Evolutionary conservation across 2,113 vertebrate species (phyloP).

Genomic region (Phyllostomus discolor): DNA sequence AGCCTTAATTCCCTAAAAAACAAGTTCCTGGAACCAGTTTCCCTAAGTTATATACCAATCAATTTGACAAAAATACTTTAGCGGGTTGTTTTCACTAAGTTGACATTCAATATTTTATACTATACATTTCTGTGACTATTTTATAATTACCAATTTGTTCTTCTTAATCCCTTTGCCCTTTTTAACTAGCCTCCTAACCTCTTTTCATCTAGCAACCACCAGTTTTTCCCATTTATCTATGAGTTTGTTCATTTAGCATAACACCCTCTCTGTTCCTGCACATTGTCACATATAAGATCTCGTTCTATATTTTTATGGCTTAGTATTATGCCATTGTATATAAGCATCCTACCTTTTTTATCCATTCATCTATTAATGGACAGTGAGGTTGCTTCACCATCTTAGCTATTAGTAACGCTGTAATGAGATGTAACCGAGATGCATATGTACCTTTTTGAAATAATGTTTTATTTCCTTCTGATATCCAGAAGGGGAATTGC

Average conservation of each 20-base stretch:
- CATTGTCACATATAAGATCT: neutral
- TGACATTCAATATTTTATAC: neutral
- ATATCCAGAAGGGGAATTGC: neutral
- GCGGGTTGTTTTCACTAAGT: neutral
- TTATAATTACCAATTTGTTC: neutral
- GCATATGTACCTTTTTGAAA: neutral
- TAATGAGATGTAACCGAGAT: neutral
- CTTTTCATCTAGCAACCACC: neutral
- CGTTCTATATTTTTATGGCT: neutral
- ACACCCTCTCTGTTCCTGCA: neutral
- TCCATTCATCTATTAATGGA: neutral
- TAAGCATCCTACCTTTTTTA: neutral
- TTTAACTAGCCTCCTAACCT: neutral
- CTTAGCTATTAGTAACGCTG: neutral
- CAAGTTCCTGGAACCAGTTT: neutral
- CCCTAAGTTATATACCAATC: neutral
- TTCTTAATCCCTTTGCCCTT: neutral
- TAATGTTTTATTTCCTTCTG: neutral
- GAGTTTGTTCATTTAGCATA: neutral
- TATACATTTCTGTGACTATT: neutral
- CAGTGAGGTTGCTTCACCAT: neutral
- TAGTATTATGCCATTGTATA: neutral
- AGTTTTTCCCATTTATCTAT: neutral
- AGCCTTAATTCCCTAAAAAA: neutral
- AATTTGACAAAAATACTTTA: neutral